Conservation (phyloP, 2,113 vertebrate genomes). For the Chrysochloris asiatica region DNA sequence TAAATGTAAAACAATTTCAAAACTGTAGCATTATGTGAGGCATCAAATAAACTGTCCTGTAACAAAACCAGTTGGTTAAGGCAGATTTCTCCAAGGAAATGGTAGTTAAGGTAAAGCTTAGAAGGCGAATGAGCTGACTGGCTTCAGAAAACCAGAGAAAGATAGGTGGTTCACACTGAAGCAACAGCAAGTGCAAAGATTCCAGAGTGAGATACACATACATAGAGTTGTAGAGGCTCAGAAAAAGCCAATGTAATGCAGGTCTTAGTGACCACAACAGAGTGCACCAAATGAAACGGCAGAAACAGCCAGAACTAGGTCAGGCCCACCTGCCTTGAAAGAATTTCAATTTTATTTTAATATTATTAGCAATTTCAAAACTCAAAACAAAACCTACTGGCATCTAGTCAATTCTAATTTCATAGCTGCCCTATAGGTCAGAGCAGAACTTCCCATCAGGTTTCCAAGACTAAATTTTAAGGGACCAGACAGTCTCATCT, state of each 20-base stretch:
- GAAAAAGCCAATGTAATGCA: neutral
- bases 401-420: no score
- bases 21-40: rapidly evolving
- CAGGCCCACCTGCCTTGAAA: neutral
- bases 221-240: neutral
- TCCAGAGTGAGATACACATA: neutral
- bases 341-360: neutral
- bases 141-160: neutral
- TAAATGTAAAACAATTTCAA: neutral
- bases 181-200: neutral
- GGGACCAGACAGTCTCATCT: no score
- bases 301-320: neutral
- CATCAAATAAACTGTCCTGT: neutral
- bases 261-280: neutral
- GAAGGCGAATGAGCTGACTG: neutral
- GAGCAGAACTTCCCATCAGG: no score
- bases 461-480: no score
- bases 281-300: neutral
- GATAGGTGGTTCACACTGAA: neutral
- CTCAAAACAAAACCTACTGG: no score
- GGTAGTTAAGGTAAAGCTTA: neutral
- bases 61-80: neutral
- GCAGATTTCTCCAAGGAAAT: neutral
- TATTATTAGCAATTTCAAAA: no score
- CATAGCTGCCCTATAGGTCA: no score